phyloP scores from a whole-genome alignment of 2,797 vertebrate genomes.

The Lateolabrax maculatus region DNA sequence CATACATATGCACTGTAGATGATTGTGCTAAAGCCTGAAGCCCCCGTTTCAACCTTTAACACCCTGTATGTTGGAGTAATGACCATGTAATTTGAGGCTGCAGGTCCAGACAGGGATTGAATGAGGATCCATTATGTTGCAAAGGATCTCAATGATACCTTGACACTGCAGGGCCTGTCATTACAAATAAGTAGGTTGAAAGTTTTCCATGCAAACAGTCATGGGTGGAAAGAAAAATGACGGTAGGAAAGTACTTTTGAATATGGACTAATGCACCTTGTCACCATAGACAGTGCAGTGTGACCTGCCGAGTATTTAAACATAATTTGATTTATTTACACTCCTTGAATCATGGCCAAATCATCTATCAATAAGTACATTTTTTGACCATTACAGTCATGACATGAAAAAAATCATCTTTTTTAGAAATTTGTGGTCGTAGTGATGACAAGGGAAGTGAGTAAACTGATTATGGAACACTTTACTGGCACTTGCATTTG shows the following conservation, averaged over 20 bases:
- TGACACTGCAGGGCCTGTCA: constrained; percentile 27
- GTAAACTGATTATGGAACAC: constrained; percentile 58
- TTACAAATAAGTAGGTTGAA: constrained; percentile 38
- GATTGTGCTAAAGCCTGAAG: constrained; percentile 7
- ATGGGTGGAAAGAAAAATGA: neutral
- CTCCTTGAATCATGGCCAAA: neutral
- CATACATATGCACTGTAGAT: neutral
- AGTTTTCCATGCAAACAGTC: constrained; percentile 17
- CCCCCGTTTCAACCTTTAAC: constrained; percentile 35
- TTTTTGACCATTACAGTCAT: neutral
- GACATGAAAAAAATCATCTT: neutral
- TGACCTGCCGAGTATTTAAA: constrained; percentile 3
- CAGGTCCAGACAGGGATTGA: constrained; percentile 55
- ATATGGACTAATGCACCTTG: constrained; percentile 3
- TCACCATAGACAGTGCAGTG: neutral
- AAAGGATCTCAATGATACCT: constrained; percentile 26
- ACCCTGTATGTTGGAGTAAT: constrained; percentile 48
- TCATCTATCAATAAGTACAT: neutral
- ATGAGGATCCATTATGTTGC: constrained; percentile 38
- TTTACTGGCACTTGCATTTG: constrained; percentile 56
- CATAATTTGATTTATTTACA: neutral
- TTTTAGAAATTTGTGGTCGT: constrained; percentile 21
- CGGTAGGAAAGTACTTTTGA: neutral
- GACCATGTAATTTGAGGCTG: constrained; percentile 55
- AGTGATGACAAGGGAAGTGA: constrained; percentile 69